Evolutionary conservation across 2,797 vertebrate genomes (phyloP).

Genomic region (Sebastiscus tertius): DNA sequence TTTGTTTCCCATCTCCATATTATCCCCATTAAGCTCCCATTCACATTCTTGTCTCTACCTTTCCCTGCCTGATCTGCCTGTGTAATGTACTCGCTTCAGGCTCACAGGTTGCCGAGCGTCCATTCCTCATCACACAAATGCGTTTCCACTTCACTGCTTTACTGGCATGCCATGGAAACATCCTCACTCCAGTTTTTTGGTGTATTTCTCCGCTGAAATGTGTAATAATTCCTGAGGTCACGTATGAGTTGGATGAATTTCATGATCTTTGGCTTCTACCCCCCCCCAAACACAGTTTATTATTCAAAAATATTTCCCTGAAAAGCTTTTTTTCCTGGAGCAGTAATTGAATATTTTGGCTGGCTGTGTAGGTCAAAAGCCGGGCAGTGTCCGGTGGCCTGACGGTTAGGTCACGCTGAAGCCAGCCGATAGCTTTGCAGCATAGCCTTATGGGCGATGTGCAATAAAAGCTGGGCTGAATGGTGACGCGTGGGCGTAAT

Average conservation of each 20-base stretch:
- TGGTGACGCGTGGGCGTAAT: slow-evolving; percentile 12
- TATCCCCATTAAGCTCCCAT: slow-evolving; percentile 54
- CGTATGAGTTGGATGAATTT: not conserved
- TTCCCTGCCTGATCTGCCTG: slow-evolving; percentile 37
- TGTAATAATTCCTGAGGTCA: not conserved
- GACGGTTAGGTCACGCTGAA: slow-evolving; percentile 1
- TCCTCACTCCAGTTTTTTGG: not conserved
- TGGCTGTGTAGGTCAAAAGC: not conserved
- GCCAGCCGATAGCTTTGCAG: slow-evolving; percentile 29
- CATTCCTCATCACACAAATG: slow-evolving; percentile 45
- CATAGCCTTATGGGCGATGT: slow-evolving; percentile 3
- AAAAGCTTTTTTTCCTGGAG: not conserved
- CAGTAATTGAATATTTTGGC: slow-evolving; percentile 7
- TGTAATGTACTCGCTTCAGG: slow-evolving; percentile 49
- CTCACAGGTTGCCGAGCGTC: slow-evolving; percentile 56
- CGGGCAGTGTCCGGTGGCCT: slow-evolving; percentile 1
- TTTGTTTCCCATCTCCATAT: slow-evolving; percentile 58
- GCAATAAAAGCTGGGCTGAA: slow-evolving; percentile 17
- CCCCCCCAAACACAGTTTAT: not conserved
- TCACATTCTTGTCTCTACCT: slow-evolving; percentile 44
- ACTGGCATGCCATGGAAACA: not conserved
- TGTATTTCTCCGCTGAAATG: not conserved
- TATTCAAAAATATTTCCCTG: not conserved
- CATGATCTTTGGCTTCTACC: not conserved
- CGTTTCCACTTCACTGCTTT: slow-evolving; percentile 14